Percentiles rank a stretch among this genome's conserved stretches.
phyloP scores from a whole-genome alignment of 1,140 invertebrate species.

The Micrasema minimum region DNA sequence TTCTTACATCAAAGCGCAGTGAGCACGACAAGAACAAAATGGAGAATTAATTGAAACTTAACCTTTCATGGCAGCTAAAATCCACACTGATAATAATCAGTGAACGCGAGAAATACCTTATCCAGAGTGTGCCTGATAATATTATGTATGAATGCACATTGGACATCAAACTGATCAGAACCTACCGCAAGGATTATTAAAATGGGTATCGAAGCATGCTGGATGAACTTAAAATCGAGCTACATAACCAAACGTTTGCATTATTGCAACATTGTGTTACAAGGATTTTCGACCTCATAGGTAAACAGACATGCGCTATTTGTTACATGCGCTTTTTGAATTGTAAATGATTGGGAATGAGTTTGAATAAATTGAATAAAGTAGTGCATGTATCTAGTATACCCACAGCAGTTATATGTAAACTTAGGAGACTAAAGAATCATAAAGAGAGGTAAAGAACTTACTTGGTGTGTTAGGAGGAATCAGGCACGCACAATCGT shows the following conservation, averaged over 20 bases:
- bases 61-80: too few species aligned
- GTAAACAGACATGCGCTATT: constrained; percentile 29
- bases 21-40: too few species aligned
- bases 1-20: too few species aligned
- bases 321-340: constrained; percentile 13
- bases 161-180: constrained; percentile 25
- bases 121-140: too few species aligned
- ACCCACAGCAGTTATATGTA: too few species aligned
- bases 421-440: neutral
- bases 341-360: constrained; percentile 5
- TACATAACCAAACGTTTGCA: constrained; percentile 11
- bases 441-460: neutral
- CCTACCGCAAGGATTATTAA: constrained; percentile 41
- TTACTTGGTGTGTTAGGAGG: constrained; percentile 57
- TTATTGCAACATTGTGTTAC: constrained; percentile 17
- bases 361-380: neutral
- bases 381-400: too few species aligned
- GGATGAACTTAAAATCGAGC: neutral
- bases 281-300: constrained; percentile 8
- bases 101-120: too few species aligned
- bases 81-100: too few species aligned
- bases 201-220: constrained; percentile 19
- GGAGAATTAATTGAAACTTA: too few species aligned
- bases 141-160: too few species aligned
- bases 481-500: constrained; percentile 54